These are phyloP conservation scores for Hirtodrosophila alboralis DNA, from an alignment of 2,888 invertebrate species.

Conservation along the genomic window DNA sequence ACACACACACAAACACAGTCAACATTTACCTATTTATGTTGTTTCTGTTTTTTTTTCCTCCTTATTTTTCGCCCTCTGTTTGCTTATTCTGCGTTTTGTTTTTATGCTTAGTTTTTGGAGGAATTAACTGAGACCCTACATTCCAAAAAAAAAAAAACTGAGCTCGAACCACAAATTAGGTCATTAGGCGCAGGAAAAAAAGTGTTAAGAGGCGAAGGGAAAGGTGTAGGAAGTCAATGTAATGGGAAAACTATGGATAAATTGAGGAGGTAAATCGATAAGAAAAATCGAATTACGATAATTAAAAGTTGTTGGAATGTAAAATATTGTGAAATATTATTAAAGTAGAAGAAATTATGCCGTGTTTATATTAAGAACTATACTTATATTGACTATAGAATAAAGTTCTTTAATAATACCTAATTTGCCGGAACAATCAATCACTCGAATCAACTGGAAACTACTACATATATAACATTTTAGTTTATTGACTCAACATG, in stretches of 20 bases:
- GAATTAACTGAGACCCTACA: slow-evolving; percentile 26
- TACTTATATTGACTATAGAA: too few species aligned
- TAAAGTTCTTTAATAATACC: too few species aligned
- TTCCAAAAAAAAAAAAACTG: slow-evolving; percentile 12
- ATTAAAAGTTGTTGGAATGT: too few species aligned
- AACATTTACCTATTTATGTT: slow-evolving; percentile 29
- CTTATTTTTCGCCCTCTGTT: slow-evolving; percentile 31
- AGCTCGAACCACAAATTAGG: slow-evolving; percentile 48
- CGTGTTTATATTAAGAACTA: too few species aligned
- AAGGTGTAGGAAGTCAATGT: slow-evolving; percentile 2
- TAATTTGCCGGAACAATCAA: too few species aligned
- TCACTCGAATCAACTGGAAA: too few species aligned
- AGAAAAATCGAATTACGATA: too few species aligned
- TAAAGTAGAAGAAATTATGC: too few species aligned
- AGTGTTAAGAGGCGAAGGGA: slow-evolving; percentile 26
- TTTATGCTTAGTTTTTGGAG: slow-evolving; percentile 37
- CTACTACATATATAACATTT: too few species aligned
- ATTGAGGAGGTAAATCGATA: neutral
- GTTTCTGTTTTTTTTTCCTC: neutral
- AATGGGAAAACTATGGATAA: slow-evolving; percentile 1
- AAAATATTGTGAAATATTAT: too few species aligned
- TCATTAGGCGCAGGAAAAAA: slow-evolving; percentile 61
- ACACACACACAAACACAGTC: slow-evolving; percentile 45
- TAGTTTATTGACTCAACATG: neutral
- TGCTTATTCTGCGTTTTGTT: slow-evolving; percentile 40